Percentiles rank a stretch among this genome's conserved stretches.
phyloP scores from a whole-genome alignment of 2,113 vertebrate genomes.

The Peromyscus leucopus region DNA sequence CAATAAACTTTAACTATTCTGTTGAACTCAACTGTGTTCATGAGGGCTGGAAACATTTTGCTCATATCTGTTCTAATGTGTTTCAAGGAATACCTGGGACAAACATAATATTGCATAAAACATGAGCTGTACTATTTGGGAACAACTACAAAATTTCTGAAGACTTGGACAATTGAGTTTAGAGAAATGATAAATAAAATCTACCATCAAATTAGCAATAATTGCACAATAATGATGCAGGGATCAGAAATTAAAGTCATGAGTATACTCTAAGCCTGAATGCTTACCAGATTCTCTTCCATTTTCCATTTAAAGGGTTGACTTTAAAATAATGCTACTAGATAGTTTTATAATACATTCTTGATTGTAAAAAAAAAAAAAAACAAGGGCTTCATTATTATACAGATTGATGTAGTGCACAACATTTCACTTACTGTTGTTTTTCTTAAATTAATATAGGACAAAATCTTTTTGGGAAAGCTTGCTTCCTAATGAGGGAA shows the following conservation, averaged over 20 bases:
- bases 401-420: neutral
- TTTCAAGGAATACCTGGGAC: neutral
- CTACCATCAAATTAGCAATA: neutral
- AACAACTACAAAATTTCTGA: neutral
- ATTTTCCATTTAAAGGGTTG: neutral
- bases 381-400: neutral
- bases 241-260: neutral
- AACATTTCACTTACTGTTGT: neutral
- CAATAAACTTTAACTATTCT: neutral
- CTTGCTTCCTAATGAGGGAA: neutral
- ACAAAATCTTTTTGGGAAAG: neutral
- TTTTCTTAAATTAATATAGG: neutral
- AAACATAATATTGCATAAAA: constrained; percentile 14
- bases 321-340: neutral
- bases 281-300: neutral
- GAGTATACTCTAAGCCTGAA: neutral
- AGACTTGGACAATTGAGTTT: neutral
- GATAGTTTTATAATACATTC: neutral
- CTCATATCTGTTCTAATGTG: neutral
- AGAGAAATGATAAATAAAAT: neutral
- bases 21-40: neutral
- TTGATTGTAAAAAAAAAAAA: neutral
- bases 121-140: neutral
- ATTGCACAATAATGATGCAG: neutral
- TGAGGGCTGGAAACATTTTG: neutral